A percentile compares a stretch with the other conserved stretches of the same genome.
These are phyloP conservation scores for Ursus arctos DNA, from an alignment of 2,113 vertebrate species.

Conservation along the genomic window DNA sequence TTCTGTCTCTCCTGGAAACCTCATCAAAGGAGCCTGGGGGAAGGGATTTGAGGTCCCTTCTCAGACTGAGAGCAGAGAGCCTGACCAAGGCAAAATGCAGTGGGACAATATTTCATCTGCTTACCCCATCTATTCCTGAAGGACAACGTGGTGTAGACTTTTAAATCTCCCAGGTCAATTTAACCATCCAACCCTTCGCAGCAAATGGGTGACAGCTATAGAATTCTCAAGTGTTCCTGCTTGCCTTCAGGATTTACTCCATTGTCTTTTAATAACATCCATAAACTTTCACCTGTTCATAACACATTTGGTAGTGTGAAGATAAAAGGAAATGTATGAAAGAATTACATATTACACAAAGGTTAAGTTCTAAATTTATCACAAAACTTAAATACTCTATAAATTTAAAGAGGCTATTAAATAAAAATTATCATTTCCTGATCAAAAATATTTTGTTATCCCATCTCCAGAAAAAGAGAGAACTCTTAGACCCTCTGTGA, in stretches of 20 bases:
- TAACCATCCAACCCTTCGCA: not conserved
- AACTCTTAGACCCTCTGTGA: not conserved
- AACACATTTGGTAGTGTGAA: slow-evolving; percentile 3
- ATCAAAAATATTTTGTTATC: not conserved
- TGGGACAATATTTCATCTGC: not conserved
- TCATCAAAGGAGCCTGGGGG: not conserved
- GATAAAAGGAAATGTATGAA: not conserved
- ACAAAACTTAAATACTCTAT: not conserved
- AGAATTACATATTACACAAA: not conserved
- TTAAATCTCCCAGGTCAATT: slow-evolving; percentile 24
- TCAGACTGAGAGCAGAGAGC: not conserved
- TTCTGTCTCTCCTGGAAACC: slow-evolving; percentile 56
- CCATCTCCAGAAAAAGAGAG: not conserved
- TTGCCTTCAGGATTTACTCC: slow-evolving; percentile 15
- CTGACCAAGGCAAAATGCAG: not conserved
- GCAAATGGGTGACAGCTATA: too few species aligned
- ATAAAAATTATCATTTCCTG: slow-evolving; percentile 14
- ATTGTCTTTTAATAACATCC: slow-evolving; percentile 1
- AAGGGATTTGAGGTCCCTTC: not conserved
- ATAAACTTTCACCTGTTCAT: slow-evolving; percentile 13
- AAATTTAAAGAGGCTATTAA: not conserved
- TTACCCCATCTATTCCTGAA: not conserved
- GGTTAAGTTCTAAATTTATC: slow-evolving; percentile 23
- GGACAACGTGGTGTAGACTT: not conserved
- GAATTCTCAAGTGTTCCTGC: not conserved